Conservation (phyloP, 2,888 invertebrate species). For the Leptogaster cylindrica region DNA sequence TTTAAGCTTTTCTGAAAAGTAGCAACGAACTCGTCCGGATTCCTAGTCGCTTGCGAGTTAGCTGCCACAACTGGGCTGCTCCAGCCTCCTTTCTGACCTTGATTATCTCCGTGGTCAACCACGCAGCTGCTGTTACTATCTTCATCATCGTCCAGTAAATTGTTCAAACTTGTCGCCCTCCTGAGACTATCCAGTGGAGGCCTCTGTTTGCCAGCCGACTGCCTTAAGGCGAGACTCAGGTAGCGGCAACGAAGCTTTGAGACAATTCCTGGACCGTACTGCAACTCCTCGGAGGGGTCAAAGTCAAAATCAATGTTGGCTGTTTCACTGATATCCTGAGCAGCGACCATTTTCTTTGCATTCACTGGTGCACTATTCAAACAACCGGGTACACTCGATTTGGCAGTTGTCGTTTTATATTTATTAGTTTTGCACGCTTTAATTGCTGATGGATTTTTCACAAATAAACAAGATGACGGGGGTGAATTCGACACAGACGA, state of each 20-base stretch:
- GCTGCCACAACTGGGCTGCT: background rate
- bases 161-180: conserved; percentile 84
- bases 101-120: conserved; percentile 30
- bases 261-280: conserved; percentile 91
- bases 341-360: conserved; percentile 64
- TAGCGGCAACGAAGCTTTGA: conserved; percentile 86
- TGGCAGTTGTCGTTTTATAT: conserved; percentile 14
- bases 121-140: conserved; percentile 55
- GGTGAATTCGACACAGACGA: conserved; percentile 18
- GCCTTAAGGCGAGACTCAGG: conserved; percentile 82
- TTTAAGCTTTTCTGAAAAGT: conserved; percentile 45
- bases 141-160: conserved; percentile 75
- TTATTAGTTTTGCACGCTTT: conserved; percentile 33
- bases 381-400: background rate
- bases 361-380: conserved; percentile 45
- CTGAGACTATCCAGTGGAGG: conserved; percentile 73
- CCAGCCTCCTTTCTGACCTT: background rate
- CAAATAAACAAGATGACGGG: conserved; percentile 15
- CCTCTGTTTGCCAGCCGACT: conserved; percentile 69
- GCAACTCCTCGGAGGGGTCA: conserved; percentile 77
- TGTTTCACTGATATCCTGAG: conserved; percentile 55
- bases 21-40: conserved; percentile 44
- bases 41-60: background rate
- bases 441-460: conserved; percentile 44
- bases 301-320: conserved; percentile 51